These are phyloP conservation scores for Lampris megalopsis DNA, from an alignment of 2,113 vertebrate species.

Conservation along the genomic window DNA sequence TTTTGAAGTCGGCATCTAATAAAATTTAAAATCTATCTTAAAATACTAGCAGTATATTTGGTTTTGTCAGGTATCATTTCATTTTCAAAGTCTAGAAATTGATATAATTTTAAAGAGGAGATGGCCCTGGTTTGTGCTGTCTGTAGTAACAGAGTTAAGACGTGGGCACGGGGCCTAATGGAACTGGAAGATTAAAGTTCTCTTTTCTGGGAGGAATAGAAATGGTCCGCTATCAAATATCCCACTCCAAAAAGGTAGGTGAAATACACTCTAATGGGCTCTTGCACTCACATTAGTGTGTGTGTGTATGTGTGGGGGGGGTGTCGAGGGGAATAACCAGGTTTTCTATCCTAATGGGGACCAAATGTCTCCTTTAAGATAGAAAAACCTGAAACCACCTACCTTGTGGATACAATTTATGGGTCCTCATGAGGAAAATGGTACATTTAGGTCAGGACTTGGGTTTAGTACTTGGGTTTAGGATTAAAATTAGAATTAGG, in stretches of 20 bases:
- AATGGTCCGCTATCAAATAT: constrained; percentile 40
- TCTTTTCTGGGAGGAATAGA: constrained; percentile 40
- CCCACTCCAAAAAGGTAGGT: constrained; percentile 21
- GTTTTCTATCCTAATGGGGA: no score
- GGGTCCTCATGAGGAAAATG: no score
- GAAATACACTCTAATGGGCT: constrained; percentile 45
- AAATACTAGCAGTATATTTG: constrained; percentile 41
- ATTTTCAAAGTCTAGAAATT: constrained; percentile 42
- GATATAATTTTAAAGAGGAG: constrained; percentile 52
- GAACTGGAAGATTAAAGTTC: constrained; percentile 50
- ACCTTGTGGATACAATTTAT: no score
- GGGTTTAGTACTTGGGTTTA: no score
- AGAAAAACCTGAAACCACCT: no score
- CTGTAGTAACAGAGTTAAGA: constrained; percentile 43
- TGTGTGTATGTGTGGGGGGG: not conserved
- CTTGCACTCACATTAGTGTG: not conserved
- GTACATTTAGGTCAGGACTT: not conserved
- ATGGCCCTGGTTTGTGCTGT: constrained; percentile 26
- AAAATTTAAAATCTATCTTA: constrained; percentile 36
- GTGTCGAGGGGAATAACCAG: no score
- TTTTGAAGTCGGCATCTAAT: constrained; percentile 14
- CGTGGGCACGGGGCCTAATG: constrained; percentile 58
- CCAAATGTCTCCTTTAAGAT: no score
- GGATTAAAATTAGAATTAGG: no score
- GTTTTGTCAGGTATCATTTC: constrained; percentile 47